Base-by-base conservation (phyloP, 2,888 invertebrate species). In the Lutraria lutraria region DNA sequence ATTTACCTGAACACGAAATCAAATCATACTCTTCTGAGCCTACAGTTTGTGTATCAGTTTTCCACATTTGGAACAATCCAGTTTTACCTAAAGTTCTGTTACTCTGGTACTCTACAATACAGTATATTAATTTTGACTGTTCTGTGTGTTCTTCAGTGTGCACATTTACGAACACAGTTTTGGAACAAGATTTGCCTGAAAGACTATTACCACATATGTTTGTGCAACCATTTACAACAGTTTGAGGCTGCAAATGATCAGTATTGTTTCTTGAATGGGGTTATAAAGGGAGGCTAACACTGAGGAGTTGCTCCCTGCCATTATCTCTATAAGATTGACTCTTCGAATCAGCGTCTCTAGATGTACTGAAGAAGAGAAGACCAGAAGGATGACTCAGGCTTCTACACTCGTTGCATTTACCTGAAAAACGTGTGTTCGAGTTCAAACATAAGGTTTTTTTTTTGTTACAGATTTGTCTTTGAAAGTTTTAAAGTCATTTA, bases 11-110 rank as follows among this genome's bases (percentile, higher is more conserved):
- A 56, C 56, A 56, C 21, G 56, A 56, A 56, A 56, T 56, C 15
- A 56, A 56, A 56, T 56, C 56, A 56, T 56, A 56, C 56, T 56
- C 56, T 56, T 56, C 56, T 56, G 56, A 56, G 56, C 56, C 56
- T 56, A 56, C 56, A 56, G 56, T 56, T 56, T 19, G 56, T 56
- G 56, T 56, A 56, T 56, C 56, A 56, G 15, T 56, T 15, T 56
- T 56, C 56, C 56, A 56, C 56, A 56, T 56, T 15, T 56, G 56
- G 56, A 56, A 56, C 56, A 56, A 56, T 56, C 21, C 56, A 56
- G 56, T 56, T 56, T 56, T 56, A 21, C 56, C 56, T 56, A 56
- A 56, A 56, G 56, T 56, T 56, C 56, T 56, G 21, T 56, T 56
- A 56, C 56, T 56, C 13, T 56, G 56, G 56, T 56, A 15, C 15